Base-by-base conservation (phyloP, 1,140 invertebrate species). In the Drosophila nigromelanica region DNA sequence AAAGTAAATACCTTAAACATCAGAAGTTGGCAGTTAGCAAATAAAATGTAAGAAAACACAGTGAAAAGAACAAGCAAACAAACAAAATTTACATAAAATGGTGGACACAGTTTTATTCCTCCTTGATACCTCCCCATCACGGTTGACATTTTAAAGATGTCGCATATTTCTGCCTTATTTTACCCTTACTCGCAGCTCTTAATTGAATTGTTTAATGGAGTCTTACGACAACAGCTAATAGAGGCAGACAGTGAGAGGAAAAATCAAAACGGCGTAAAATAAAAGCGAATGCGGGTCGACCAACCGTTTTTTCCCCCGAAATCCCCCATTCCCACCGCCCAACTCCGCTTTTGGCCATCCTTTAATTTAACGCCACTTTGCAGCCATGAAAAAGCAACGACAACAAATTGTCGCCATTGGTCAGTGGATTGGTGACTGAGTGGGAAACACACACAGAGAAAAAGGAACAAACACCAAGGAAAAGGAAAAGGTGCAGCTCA, bases 141-240 rank as follows among this genome's bases (percentile, higher is more conserved):
- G 56, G 43, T 71, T 89, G 76, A 87, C 76, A 89, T 77, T 89
- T 89, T 89, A 89, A 89, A 89, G 66, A 81, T 70, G 87, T 78
- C 75, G 40, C 40, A 54, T 51, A 35, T 62, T 48, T 52, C 11
- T 42, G 43, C 43, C 43, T 12, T 8, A 11, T 48, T 24, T 24
- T 24, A 24, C 66, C 59, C n/a, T 24, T 24, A 15, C 37, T 30
- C 27, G 18, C 52, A 33, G 55, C 60, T 56, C 79, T 80, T 89
- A 89, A 89, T 89, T 89, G 83, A 89, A 89, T 89, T 89, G 83
- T 89, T 89, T 89, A 89, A 89, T 89, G 85, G 83, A 89, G 79
- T 89, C 83, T 83, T 87, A 72, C 76, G 62, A 47, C 67, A 66
- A 70, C 56, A 21, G 21, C 58, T 64, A 62, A 61, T 59, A 68